Conservation (phyloP, 2,113 vertebrate genomes). For the Ailuropoda melanoleuca region DNA sequence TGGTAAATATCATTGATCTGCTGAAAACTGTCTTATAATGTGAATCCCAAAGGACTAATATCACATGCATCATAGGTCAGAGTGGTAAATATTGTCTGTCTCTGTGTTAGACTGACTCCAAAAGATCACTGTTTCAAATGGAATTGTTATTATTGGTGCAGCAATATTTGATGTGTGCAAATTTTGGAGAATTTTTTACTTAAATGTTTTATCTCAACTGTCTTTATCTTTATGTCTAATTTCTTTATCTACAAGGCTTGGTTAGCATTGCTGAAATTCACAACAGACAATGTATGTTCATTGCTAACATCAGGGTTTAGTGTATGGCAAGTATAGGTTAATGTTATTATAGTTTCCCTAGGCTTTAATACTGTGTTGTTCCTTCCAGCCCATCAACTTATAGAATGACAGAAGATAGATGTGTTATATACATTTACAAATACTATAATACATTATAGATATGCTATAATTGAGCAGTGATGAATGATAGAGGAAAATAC, state of each 20-base stretch:
- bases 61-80: neutral
- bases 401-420: neutral
- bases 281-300: neutral
- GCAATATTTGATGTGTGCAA: neutral
- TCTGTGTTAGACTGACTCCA: neutral
- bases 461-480: neutral
- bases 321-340: neutral
- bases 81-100: neutral
- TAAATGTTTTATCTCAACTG: neutral
- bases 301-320: neutral
- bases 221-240: neutral
- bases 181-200: neutral
- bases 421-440: neutral
- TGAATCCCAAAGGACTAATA: neutral
- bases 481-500: neutral
- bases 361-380: neutral
- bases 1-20: slow-evolving; percentile 24
- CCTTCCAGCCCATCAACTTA: neutral
- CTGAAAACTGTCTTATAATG: slow-evolving; percentile 26
- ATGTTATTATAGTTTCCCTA: neutral
- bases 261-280: neutral
- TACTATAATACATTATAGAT: neutral
- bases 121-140: neutral
- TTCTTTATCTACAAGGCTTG: neutral
- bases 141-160: neutral